These are phyloP conservation scores for Cyphomyrus discorhynchus DNA, from an alignment of 2,113 vertebrate species.

Conservation along the genomic window DNA sequence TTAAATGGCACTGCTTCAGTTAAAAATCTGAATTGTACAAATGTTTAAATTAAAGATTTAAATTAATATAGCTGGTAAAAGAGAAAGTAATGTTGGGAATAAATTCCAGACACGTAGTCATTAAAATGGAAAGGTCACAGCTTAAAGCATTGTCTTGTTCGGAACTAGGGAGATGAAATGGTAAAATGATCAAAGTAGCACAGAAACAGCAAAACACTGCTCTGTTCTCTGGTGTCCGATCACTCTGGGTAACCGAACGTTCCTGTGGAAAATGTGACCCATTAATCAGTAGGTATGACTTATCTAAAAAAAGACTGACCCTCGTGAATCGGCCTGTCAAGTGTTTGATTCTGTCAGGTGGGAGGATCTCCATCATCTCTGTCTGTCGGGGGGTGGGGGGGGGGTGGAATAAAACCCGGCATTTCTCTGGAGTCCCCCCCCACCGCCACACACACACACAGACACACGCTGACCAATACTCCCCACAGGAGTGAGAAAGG, in stretches of 20 bases:
- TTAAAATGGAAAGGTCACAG: slow-evolving; percentile 4
- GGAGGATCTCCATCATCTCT: background rate
- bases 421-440: background rate
- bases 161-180: background rate
- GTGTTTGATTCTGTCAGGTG: background rate
- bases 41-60: background rate
- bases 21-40: background rate
- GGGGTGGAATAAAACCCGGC: background rate
- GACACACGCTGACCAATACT: background rate
- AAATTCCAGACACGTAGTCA: background rate
- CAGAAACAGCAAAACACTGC: background rate
- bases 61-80: background rate
- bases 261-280: background rate
- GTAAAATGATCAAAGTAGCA: background rate
- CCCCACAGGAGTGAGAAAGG: background rate
- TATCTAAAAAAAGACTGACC: background rate
- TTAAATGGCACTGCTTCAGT: background rate
- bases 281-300: background rate
- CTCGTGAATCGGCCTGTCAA: background rate
- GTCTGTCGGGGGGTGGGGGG: background rate
- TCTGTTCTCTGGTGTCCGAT: background rate
- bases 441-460: background rate
- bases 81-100: background rate
- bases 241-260: background rate
- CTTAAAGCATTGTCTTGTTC: background rate